Base-by-base conservation (phyloP, 1,140 invertebrate species). In the Ostrea edulis region DNA sequence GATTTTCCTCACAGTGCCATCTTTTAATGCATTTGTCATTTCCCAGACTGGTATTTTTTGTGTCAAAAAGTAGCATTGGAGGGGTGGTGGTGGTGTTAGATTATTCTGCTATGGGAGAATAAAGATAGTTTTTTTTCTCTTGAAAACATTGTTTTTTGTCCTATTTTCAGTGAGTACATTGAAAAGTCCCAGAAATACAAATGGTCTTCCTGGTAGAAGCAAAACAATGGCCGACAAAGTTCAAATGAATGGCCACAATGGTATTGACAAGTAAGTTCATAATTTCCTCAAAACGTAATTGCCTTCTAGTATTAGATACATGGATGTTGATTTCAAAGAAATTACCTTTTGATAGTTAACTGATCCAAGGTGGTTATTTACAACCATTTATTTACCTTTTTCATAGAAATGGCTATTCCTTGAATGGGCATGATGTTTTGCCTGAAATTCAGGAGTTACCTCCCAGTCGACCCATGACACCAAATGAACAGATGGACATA, bases 401-500 rank as follows among this genome's bases (percentile, higher is more conserved):
- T 35, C 2, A 54, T 35, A 83, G 82, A 52, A 83, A 83, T 22
- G 82, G 82, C 17, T 83, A 53, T 53, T 52, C 82, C 51, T 83
- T 89, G 82, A 89, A 89, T 87, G 88, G 88, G 29, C 83, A 84
- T 87, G 86, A 89, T 22, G 88, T 89, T 14, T 65, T 89, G 58
- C 89, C 87, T 71, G 91, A 92, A 14, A 90, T 91, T 35, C 51
- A 85, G 8, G 91, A 93, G 14, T 52, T 91, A 77, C 92, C 93
- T n/a, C 93, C 93, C 8, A 93, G 93, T 86, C 92, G 95, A 62
- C 93, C 95, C n/a, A 86, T 95, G 86, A 94, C 94, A 35, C 95
- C 95, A 17, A 93, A 89, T 87, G 93, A 95, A 91, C 95, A 95
- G 91, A 91, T 95, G 82, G 92, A 95, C 51, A 94, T 95, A 17